phyloP scores from a whole-genome alignment of 2,888 invertebrate species.

The Tiphia femorata region DNA sequence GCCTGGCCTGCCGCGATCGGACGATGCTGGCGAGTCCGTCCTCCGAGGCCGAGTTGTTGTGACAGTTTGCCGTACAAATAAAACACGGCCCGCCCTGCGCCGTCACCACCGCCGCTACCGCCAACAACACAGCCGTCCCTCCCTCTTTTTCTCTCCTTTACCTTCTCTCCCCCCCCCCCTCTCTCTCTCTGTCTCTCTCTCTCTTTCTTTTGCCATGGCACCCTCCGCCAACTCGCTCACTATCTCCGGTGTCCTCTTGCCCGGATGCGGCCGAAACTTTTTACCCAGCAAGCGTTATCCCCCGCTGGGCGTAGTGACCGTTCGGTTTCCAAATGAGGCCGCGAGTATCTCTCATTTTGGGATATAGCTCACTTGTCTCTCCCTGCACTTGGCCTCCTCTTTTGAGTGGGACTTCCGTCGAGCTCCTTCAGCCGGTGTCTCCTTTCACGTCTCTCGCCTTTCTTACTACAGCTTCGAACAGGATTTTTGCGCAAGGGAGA shows the following conservation, averaged over 20 bases:
- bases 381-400: no score
- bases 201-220: no score
- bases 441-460: no score
- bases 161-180: neutral
- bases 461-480: no score
- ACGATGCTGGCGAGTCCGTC: slow-evolving; percentile 35
- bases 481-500: no score
- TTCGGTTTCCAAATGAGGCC: slow-evolving; percentile 38
- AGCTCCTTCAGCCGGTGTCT: no score
- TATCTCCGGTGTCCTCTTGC: no score
- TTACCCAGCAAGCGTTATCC: slow-evolving; percentile 28
- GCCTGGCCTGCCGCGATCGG: no score
- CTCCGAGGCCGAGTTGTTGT: slow-evolving; percentile 58
- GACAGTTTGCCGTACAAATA: slow-evolving; percentile 63
- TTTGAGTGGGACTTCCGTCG: no score
- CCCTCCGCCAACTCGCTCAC: no score
- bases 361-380: no score
- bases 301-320: slow-evolving; percentile 49
- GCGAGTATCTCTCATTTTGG: no score
- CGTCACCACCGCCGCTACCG: slow-evolving; percentile 1
- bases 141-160: neutral
- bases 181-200: neutral
- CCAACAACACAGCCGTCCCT: neutral
- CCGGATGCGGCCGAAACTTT: slow-evolving; percentile 38
- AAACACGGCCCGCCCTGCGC: slow-evolving; percentile 42